phyloP scores from a whole-genome alignment of 1,140 invertebrate species.

The Bradysia coprophila region DNA sequence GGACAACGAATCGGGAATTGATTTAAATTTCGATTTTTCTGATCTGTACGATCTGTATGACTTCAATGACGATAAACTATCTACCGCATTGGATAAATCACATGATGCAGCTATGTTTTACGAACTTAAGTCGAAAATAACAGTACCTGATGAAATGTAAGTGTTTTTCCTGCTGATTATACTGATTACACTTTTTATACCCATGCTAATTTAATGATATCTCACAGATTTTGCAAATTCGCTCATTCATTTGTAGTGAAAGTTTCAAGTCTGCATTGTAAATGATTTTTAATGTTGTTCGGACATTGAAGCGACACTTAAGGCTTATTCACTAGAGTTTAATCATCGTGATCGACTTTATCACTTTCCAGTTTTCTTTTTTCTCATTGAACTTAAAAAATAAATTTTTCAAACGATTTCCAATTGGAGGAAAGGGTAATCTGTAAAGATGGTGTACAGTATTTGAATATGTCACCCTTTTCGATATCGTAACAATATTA shows the following conservation, averaged over 20 bases:
- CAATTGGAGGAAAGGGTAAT: too few species aligned
- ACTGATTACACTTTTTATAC: background rate
- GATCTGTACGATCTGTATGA: conserved; percentile 29
- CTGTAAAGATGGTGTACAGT: too few species aligned
- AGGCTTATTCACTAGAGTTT: background rate
- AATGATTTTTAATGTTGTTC: background rate
- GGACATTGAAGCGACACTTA: background rate
- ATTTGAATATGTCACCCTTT: too few species aligned
- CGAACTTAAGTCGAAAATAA: conserved; percentile 42
- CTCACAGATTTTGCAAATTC: background rate
- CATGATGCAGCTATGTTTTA: conserved; percentile 48
- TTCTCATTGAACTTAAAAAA: too few species aligned
- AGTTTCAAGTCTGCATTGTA: background rate
- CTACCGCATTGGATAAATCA: conserved; percentile 30
- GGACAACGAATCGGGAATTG: conserved; percentile 44
- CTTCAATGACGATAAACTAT: conserved; percentile 31
- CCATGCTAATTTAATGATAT: background rate
- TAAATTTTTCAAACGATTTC: too few species aligned
- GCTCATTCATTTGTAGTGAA: background rate
- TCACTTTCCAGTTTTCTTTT: too few species aligned
- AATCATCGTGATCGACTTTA: too few species aligned
- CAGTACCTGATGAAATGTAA: conserved; percentile 25
- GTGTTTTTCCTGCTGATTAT: conserved; percentile 3
- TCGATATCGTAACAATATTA: too few species aligned
- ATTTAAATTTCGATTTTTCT: conserved; percentile 45